Evolutionary conservation across 2,113 vertebrate species (phyloP).

Genomic region (Rhinogobius similis): DNA sequence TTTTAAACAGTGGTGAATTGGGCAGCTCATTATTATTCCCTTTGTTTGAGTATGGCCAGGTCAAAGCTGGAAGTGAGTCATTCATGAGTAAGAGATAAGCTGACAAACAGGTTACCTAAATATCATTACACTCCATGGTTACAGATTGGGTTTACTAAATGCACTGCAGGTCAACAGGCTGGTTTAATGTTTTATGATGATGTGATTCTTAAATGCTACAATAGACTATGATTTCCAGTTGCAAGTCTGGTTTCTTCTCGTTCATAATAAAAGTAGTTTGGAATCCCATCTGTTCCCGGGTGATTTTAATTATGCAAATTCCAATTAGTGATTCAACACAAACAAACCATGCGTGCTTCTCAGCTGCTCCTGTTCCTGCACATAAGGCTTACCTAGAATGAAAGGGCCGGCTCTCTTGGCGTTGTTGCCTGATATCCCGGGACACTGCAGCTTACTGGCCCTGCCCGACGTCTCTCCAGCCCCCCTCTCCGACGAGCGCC

Average conservation of each 20-base stretch:
- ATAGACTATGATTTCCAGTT: not conserved
- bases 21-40: not conserved
- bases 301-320: not conserved
- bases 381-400: slow-evolving; percentile 85
- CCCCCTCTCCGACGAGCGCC: slow-evolving; percentile 92
- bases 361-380: not conserved
- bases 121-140: not conserved
- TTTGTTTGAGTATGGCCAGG: not conserved
- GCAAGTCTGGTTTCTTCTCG: not conserved
- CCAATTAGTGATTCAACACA: not conserved
- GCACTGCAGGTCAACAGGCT: not conserved
- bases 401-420: slow-evolving; percentile 97
- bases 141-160: not conserved
- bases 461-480: slow-evolving; percentile 91
- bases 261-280: not conserved
- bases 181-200: not conserved
- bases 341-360: not conserved
- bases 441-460: slow-evolving; percentile 88
- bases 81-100: slow-evolving; percentile 1
- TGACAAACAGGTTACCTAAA: slow-evolving; percentile 3
- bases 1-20: not conserved
- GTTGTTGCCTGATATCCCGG: slow-evolving; percentile 91
- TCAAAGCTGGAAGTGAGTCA: not conserved
- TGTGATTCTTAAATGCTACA: not conserved
- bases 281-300: not conserved